Evolutionary conservation across 2,113 vertebrate species (phyloP).

Genomic region (Tyrannus savana): DNA sequence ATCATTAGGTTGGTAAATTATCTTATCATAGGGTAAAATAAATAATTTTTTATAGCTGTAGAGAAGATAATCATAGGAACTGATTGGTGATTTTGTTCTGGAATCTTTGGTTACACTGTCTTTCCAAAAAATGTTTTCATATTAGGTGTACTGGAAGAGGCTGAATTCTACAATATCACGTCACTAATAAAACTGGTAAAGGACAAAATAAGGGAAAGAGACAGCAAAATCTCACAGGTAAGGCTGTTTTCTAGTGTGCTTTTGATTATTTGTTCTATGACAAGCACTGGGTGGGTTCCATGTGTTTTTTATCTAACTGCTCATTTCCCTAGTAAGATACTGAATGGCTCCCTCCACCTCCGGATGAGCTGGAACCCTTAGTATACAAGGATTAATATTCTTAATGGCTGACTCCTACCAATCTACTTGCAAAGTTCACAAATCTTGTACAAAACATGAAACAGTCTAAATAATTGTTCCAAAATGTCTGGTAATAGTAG

Average conservation of each 20-base stretch:
- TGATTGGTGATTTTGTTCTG: background rate
- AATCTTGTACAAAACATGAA: background rate
- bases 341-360: background rate
- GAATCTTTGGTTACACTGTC: background rate
- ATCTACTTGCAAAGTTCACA: background rate
- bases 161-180: conserved; percentile 99
- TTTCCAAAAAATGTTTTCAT: background rate
- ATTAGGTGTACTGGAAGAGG: conserved; percentile 95
- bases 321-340: background rate
- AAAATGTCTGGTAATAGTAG: background rate
- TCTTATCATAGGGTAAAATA: background rate
- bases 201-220: conserved; percentile 97
- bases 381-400: background rate
- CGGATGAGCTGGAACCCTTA: background rate
- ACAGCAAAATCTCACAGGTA: conserved; percentile 94
- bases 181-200: conserved; percentile 97
- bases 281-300: background rate
- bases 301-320: background rate
- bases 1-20: background rate
- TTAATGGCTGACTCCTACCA: background rate
- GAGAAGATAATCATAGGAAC: background rate
- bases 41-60: background rate
- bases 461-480: background rate
- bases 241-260: conserved; percentile 7
- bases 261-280: background rate